Percentiles rank a stretch among this genome's conserved stretches.
Evolutionary conservation across 2,797 vertebrate genomes (phyloP).

Genomic region (Mus minutoides): DNA sequence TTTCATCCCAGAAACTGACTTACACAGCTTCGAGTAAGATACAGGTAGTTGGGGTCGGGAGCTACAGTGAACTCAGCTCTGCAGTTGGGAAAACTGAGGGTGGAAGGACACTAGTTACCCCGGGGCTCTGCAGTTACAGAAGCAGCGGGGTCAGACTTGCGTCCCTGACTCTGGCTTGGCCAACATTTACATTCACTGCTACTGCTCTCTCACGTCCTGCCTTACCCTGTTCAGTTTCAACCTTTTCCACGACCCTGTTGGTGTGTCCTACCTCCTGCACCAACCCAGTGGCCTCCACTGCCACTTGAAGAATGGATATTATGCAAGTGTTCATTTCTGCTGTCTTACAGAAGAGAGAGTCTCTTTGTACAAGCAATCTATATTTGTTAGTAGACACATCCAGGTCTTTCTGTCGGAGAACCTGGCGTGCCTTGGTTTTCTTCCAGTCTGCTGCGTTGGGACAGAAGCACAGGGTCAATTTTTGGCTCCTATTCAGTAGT

Average conservation of each 20-base stretch:
- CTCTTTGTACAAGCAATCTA: neutral
- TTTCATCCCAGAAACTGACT: neutral
- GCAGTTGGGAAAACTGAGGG: neutral
- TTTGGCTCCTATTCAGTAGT: neutral
- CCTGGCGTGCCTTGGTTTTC: accelerated
- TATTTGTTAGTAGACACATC: neutral
- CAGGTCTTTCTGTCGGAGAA: neutral
- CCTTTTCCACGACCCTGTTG: neutral
- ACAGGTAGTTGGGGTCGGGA: neutral
- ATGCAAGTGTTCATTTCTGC: neutral
- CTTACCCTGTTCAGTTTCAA: neutral
- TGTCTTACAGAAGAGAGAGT: neutral
- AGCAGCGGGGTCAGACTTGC: neutral
- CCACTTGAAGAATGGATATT: neutral
- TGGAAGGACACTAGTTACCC: neutral
- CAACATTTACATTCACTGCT: neutral
- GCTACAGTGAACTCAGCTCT: neutral
- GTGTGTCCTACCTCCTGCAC: neutral
- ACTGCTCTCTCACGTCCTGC: accelerated
- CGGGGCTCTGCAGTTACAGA: neutral
- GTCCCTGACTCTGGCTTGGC: neutral
- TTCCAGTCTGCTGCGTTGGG: neutral
- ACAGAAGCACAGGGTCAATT: neutral
- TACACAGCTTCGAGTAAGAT: neutral
- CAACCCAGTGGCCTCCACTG: neutral